Base-by-base conservation (phyloP, 2,113 vertebrate genomes). In the Misgurnus mizolepis region DNA sequence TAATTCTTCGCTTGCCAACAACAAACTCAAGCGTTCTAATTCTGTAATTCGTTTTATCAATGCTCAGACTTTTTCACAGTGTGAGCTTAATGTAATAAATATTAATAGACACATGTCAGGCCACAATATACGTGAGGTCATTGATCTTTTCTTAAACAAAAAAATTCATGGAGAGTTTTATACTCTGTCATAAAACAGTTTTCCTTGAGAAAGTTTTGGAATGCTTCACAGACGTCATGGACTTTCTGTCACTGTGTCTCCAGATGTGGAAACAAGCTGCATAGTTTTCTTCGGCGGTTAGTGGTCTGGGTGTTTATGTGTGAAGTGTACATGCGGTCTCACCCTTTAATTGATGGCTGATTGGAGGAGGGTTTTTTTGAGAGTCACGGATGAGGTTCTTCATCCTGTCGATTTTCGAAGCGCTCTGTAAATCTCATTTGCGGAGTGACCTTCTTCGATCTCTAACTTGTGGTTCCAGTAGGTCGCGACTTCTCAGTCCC, bases 291-390 rank as follows among this genome's bases (percentile, higher is more conserved):
- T 41, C 22, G n/a, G 15, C 18, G 15, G 34, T 80, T 77, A 11
- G 65, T 62, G 50, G 68, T 82, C 65, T 50, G 76, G 22, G 74
- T 75, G 56, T 79, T 80, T 58, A 79, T 60, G 43, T 74, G 39
- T 39, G 58, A 39, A 70, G n/a, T 65, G 47, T 78, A 18, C 41
- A 17, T 11, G n/a, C 27, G 4, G 39, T 53, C 77, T 79, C 39
- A 55, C 61, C 73, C 41, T 11, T 55, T 6, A 22, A 76, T 73
- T 78, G 84, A 78, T 66, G 34, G 61, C 70, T 85, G 50, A 74
- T 77, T 66, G n/a, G 22, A 62, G 39, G 56, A 53, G 50, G 53
- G 1, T 58, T 34, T 34, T 65, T 58, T 71, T 43, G 39, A 75
- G 60, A 43, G 78, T 80, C 41, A 45, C 7, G 34, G 7, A 40